Conservation (phyloP, 1,140 invertebrate species). For the Cheumatopsyche charites region DNA sequence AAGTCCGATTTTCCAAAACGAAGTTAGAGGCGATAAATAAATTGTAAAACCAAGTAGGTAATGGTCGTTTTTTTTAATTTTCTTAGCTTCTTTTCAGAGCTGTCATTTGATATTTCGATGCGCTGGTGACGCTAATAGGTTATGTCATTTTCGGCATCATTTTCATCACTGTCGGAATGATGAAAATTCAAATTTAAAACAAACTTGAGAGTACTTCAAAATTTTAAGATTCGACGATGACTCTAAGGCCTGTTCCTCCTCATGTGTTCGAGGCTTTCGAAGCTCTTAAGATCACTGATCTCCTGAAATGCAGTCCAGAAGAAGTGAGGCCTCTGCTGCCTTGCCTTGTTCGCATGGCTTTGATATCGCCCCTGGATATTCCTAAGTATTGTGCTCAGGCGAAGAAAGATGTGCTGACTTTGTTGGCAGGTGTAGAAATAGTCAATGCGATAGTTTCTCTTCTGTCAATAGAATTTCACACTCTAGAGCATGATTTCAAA, state of each 20-base stretch:
- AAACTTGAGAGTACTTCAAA: too few species aligned
- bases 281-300: slow-evolving; percentile 56
- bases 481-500: slow-evolving; percentile 88
- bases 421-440: slow-evolving; percentile 88
- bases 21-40: too few species aligned
- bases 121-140: too few species aligned
- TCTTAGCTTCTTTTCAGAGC: too few species aligned
- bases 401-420: slow-evolving; percentile 85
- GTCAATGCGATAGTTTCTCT: slow-evolving; percentile 94
- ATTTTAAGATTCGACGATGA: too few species aligned
- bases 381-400: slow-evolving; percentile 82
- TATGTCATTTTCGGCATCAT: too few species aligned
- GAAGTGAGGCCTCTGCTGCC: slow-evolving; percentile 87
- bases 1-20: too few species aligned
- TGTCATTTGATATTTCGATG: too few species aligned
- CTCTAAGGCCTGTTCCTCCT: slow-evolving; percentile 58
- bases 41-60: too few species aligned
- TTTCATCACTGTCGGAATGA: too few species aligned
- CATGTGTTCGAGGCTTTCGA: slow-evolving; percentile 60
- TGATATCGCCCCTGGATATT: slow-evolving; percentile 86
- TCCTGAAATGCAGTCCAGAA: slow-evolving; percentile 56
- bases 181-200: too few species aligned
- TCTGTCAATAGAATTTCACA: slow-evolving; percentile 93
- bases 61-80: too few species aligned
- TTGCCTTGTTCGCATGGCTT: slow-evolving; percentile 90